Evolutionary conservation across 2,888 invertebrate genomes (phyloP).

Genomic region (Deroplatys truncata): DNA sequence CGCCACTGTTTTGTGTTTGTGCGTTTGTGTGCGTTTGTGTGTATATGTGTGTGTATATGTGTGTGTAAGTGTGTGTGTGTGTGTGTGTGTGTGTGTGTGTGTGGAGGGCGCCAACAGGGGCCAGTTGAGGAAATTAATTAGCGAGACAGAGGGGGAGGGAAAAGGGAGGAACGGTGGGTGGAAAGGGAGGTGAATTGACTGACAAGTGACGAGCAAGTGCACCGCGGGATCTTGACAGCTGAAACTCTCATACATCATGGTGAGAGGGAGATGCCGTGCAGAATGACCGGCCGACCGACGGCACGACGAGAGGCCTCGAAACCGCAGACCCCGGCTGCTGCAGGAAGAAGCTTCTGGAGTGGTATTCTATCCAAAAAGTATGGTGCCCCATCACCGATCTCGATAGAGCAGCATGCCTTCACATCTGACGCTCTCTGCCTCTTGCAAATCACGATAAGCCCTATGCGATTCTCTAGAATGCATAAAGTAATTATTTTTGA

Average conservation of each 20-base stretch:
- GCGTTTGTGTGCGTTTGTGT: too few relatives aligned
- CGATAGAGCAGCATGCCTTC: not conserved
- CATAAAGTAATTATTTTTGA: too few relatives aligned
- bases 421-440: too few relatives aligned
- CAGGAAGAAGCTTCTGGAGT: not conserved
- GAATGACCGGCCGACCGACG: not conserved
- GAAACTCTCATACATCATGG: conserved; percentile 29
- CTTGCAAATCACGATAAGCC: too few relatives aligned
- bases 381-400: not conserved
- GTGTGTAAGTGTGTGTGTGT: too few relatives aligned
- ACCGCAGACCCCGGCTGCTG: not conserved
- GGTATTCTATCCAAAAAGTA: not conserved
- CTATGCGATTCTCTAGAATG: too few relatives aligned
- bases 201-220: conserved; percentile 28
- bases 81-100: not conserved
- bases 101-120: conserved; percentile 11
- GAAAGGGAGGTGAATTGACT: conserved; percentile 18
- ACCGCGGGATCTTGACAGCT: conserved; percentile 27
- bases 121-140: conserved; percentile 27
- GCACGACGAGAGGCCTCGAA: not conserved
- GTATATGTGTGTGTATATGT: too few relatives aligned
- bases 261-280: not conserved
- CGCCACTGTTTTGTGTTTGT: too few relatives aligned
- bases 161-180: not conserved
- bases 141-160: conserved; percentile 11